Percentiles rank a stretch among this genome's conserved stretches.
Conservation (phyloP, 2,888 invertebrate species). For the Hartigia nigra region DNA sequence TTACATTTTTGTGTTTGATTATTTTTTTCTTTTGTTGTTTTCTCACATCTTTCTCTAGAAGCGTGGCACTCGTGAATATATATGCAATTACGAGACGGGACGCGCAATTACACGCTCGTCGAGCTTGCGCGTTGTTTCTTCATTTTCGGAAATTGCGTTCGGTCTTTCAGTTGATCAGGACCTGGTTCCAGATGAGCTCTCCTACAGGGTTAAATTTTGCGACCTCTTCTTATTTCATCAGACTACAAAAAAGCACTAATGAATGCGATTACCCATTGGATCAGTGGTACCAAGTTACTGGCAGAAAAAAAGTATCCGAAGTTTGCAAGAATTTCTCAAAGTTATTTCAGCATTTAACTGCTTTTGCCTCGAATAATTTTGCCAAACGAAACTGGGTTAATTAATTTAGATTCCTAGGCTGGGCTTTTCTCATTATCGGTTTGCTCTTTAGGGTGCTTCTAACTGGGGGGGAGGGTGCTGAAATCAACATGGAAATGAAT, state of each 20-base stretch:
- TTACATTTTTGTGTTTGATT: not conserved
- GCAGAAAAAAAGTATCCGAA: not conserved
- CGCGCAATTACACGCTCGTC: not conserved
- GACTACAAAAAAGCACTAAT: not conserved
- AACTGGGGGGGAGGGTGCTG: not conserved
- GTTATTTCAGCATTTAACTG: not conserved
- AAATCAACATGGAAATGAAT: not conserved
- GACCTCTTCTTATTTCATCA: not conserved
- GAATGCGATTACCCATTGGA: not conserved
- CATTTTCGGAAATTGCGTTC: not conserved
- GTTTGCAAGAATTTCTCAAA: not conserved
- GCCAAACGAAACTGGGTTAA: not conserved
- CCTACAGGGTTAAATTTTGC: not conserved
- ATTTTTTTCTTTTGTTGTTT: too few relatives aligned
- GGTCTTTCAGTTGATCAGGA: not conserved
- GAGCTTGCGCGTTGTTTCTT: not conserved
- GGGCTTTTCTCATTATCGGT: not conserved
- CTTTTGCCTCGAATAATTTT: not conserved
- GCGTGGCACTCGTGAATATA: not conserved
- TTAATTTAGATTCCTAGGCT: not conserved
- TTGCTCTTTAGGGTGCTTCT: not conserved
- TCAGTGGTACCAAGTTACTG: not conserved
- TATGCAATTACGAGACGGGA: not conserved
- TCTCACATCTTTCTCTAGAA: not conserved
- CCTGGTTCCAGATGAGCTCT: not conserved